Evolutionary conservation across 2,113 vertebrate genomes (phyloP).

Genomic region (Hydrochoerus hydrochaeris): DNA sequence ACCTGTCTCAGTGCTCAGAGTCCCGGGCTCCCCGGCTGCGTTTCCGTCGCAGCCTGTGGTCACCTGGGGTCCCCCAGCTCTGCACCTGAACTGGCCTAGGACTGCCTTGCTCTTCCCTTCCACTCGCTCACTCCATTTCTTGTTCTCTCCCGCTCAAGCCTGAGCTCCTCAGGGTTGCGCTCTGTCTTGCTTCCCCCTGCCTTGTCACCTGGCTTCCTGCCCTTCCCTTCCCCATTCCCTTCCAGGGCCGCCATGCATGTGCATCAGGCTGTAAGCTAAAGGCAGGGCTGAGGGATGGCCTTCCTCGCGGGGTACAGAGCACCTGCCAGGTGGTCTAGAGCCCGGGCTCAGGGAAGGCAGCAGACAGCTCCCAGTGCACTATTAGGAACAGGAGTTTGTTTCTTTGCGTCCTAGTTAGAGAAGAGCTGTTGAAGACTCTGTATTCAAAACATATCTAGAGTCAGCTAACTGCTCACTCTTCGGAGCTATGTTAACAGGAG

Average conservation of each 20-base stretch:
- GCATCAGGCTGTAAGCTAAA: not conserved
- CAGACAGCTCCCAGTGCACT: not conserved
- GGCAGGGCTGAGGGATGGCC: not conserved
- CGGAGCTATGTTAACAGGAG: not conserved
- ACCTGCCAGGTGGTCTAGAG: not conserved
- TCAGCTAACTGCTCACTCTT: not conserved
- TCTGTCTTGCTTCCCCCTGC: not conserved
- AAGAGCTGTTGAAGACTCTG: not conserved
- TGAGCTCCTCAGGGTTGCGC: not conserved
- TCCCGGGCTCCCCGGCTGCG: not conserved
- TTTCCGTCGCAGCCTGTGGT: not conserved
- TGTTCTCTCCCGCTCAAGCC: not conserved
- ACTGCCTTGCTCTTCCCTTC: rapidly evolving
- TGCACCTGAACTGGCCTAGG: not conserved
- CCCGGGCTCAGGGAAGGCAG: not conserved
- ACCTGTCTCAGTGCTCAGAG: not conserved
- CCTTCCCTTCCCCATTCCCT: too few species aligned
- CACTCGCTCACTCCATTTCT: too few species aligned
- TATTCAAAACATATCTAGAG: not conserved
- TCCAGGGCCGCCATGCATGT: not conserved
- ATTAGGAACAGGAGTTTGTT: not conserved
- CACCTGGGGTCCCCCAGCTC: not conserved
- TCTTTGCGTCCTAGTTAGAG: not conserved
- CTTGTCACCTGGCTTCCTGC: not conserved
- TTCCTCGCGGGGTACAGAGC: not conserved